Base-by-base conservation (phyloP, 2,113 vertebrate genomes). In the Amazona guildingii region DNA sequence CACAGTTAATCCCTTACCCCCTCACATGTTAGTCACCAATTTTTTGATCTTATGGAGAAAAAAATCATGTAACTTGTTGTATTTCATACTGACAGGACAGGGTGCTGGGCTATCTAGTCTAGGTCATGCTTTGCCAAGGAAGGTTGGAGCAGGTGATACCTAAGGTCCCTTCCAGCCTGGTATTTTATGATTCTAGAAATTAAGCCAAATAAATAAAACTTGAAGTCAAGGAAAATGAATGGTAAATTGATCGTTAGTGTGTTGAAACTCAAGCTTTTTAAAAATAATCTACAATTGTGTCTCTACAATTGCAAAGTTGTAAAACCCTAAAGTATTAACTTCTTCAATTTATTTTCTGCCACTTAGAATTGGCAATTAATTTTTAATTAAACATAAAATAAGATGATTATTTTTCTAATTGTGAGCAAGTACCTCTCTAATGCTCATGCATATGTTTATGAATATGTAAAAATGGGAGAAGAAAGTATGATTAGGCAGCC, bases 1-100 rank as follows among this genome's bases (percentile, higher is more conserved):
- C 35, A 13, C 7, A 8, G 23, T 20, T 43, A 35, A 28, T 23
- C 27, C 20, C 43, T 73, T 52, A 9, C 7, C 29, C 10, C 9
- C 1, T 0, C 31, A 2, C 10, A 14, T 1, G 3, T 16, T 54
- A 39, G 48, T 0, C 0, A 21, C 54, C 23, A 17, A 5, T 64
- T 68, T 23, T 82, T 49, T 74, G 37, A 44, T 52, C 29, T 52
- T 64, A 24, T 0, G 2, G 72, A 52, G 52, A 39, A 52, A 44
- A 33, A 67, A 67, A 21, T 35, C 33, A 7, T 7, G 1, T 21
- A 29, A 41, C 41, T 66, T 48, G 21, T 48, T 37, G 43, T 24
- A 21, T 82, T 78, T 69, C 31, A 28, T 43, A 27, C 17, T 64
- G 43, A 78, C 49, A 59, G n/a, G 57, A 35, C 57, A 59, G 33